These are phyloP conservation scores for Erythrolamprus reginae DNA, from an alignment of 2,113 vertebrate genomes.

Conservation along the genomic window DNA sequence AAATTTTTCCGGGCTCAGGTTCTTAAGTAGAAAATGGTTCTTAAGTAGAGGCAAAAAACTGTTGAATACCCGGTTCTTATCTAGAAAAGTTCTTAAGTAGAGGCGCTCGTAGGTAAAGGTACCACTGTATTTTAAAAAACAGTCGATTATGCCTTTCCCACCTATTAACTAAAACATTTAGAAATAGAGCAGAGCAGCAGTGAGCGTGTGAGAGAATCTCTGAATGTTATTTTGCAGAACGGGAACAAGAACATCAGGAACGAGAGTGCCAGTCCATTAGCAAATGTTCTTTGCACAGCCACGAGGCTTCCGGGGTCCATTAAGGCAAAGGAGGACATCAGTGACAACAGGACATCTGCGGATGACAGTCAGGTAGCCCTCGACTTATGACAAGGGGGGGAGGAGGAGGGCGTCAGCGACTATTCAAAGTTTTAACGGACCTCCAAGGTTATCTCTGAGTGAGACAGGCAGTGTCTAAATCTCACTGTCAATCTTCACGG, in stretches of 20 bases:
- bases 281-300: not conserved
- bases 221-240: not conserved
- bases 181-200: not conserved
- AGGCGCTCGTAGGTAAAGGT: too few relatives aligned
- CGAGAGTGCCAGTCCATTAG: not conserved
- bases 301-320: not conserved
- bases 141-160: not conserved
- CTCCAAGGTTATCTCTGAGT: not conserved
- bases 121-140: not conserved
- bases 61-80: too few relatives aligned
- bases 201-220: not conserved
- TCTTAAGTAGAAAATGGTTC: too few relatives aligned
- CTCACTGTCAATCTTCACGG: too few relatives aligned
- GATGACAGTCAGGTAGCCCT: not conserved
- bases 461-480: not conserved
- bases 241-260: not conserved
- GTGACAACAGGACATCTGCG: not conserved
- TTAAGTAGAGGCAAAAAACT: too few relatives aligned
- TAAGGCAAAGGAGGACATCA: not conserved
- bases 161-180: not conserved
- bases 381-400: not conserved
- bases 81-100: too few relatives aligned
- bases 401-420: not conserved
- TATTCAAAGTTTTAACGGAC: not conserved
- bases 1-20: too few relatives aligned